Conservation (phyloP, 2,888 invertebrate species). For the Branchipolynoe longqiensis region DNA sequence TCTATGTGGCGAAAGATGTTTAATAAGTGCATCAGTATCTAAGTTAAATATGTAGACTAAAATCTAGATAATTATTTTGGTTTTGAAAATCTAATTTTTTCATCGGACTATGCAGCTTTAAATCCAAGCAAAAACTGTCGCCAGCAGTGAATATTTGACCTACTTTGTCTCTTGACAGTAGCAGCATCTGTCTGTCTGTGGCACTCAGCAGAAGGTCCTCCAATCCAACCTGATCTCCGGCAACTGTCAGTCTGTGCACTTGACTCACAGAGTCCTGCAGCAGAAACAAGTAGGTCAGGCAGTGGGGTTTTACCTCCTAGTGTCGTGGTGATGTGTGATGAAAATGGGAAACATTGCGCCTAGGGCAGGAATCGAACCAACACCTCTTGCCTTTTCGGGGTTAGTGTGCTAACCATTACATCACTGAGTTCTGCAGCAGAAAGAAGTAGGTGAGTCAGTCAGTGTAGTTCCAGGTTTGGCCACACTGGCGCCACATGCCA, state of each 20-base stretch:
- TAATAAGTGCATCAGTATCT: no score
- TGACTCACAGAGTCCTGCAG: background rate
- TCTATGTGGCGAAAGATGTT: no score
- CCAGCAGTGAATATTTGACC: background rate
- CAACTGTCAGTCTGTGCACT: background rate
- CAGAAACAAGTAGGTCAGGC: no score
- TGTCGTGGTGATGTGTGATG: background rate
- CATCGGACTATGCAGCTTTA: no score
- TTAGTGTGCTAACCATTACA: background rate
- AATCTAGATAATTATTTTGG: no score
- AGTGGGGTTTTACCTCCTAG: background rate
- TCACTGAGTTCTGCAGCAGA: no score
- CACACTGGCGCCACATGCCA: no score
- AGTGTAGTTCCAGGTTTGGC: no score
- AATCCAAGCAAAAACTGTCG: no score
- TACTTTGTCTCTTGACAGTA: slow-evolving; percentile 74
- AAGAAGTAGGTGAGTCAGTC: no score
- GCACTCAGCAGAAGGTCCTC: slow-evolving; percentile 61
- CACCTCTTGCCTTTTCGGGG: background rate
- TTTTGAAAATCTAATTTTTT: no score
- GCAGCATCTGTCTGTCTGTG: slow-evolving; percentile 68
- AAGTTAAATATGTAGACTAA: no score
- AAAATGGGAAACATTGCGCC: background rate
- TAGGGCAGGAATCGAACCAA: background rate
- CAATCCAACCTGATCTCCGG: background rate